These are phyloP conservation scores for Chascanopsetta lugubris DNA, from an alignment of 2,113 vertebrate species.

Conservation along the genomic window DNA sequence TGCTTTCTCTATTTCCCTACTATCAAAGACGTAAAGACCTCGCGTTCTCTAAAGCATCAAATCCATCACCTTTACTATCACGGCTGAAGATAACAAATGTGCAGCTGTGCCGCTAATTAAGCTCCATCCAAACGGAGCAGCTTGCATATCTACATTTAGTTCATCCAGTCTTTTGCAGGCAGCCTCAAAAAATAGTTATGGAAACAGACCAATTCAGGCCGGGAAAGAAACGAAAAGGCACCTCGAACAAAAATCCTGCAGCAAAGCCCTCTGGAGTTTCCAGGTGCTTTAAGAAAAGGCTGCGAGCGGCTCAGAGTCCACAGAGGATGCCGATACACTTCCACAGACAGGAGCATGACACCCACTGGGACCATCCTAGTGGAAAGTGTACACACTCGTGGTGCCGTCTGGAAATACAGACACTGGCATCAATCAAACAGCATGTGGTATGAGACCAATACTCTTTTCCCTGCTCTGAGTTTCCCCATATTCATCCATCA, in stretches of 20 bases:
- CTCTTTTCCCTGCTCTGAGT: background rate
- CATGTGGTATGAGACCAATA: background rate
- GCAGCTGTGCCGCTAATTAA: background rate
- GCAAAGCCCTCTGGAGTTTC: background rate
- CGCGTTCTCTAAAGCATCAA: background rate
- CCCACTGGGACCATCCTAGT: slow-evolving; percentile 10
- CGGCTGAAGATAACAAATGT: background rate
- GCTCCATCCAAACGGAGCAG: background rate
- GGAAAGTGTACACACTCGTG: background rate
- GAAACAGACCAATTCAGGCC: too few relatives aligned
- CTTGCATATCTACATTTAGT: background rate
- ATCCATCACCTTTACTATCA: background rate
- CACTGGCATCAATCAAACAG: slow-evolving; percentile 14
- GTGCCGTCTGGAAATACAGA: slow-evolving; percentile 6
- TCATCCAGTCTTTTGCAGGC: background rate
- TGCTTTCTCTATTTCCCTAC: too few relatives aligned
- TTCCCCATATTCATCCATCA: background rate
- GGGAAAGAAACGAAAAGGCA: background rate
- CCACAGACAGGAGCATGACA: background rate
- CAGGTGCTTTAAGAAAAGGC: background rate
- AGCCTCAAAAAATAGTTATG: background rate
- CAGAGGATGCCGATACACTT: background rate
- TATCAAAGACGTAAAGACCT: too few relatives aligned
- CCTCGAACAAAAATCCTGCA: background rate
- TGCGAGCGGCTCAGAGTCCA: background rate